These are phyloP conservation scores for Dufourea novaeangliae DNA, from an alignment of 1,140 invertebrate genomes.

Conservation along the genomic window DNA sequence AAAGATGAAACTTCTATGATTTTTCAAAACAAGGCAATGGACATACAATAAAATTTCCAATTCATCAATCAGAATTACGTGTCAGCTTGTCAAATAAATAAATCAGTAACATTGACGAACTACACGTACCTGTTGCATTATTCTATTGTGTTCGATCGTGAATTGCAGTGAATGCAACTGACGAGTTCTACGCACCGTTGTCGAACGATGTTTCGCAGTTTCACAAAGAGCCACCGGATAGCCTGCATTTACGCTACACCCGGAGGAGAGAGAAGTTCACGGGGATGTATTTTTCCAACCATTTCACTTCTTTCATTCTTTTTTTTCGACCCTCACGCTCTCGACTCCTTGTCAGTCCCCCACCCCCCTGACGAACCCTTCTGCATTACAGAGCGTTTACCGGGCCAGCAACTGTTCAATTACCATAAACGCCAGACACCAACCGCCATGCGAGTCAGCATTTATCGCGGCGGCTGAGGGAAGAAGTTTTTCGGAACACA, in stretches of 20 bases:
- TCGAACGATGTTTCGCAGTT: not conserved
- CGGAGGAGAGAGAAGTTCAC: not conserved
- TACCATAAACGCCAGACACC: not conserved
- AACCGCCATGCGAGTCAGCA: not conserved
- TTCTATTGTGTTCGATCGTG: not conserved
- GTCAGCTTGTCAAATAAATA: not conserved
- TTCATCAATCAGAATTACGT: too few species aligned
- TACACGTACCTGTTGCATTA: slow-evolving; percentile 7
- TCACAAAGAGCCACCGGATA: not conserved
- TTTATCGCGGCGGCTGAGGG: not conserved
- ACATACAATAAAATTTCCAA: too few species aligned
- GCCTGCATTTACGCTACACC: not conserved
- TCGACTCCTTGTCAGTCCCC: not conserved
- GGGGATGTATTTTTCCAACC: not conserved
- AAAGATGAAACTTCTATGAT: too few species aligned
- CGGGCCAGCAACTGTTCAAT: slow-evolving; percentile 7
- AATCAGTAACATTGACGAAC: not conserved
- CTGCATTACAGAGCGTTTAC: slow-evolving; percentile 20
- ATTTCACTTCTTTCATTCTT: not conserved
- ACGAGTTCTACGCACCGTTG: not conserved
- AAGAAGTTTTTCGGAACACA: slow-evolving; percentile 13
- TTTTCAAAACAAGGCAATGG: too few species aligned
- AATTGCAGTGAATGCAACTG: not conserved
- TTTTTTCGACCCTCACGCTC: not conserved
- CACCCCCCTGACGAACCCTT: too few species aligned